phyloP scores from a whole-genome alignment of 2,888 invertebrate species.

The Sinopyrophorus schimmeli region DNA sequence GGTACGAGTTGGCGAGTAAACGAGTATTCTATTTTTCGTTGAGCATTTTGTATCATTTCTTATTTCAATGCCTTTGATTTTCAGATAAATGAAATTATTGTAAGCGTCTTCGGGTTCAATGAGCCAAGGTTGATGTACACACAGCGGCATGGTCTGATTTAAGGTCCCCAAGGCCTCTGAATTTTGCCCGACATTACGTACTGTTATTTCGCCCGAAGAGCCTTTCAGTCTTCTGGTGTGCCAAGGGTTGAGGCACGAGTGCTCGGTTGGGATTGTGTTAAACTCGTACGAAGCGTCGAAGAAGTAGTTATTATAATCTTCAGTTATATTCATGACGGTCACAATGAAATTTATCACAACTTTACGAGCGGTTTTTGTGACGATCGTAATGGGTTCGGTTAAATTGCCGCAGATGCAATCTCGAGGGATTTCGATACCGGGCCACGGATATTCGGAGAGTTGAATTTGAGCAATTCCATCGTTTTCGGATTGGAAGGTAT shows the following conservation, averaged over 20 bases:
- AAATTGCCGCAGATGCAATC: constrained; percentile 76
- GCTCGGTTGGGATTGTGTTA: constrained; percentile 61
- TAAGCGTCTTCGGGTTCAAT: constrained; percentile 74
- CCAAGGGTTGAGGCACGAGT: constrained; percentile 67
- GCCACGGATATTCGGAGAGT: constrained; percentile 72
- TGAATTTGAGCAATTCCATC: constrained; percentile 47
- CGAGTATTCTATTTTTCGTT: constrained; percentile 71
- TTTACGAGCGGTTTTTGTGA: constrained; percentile 69
- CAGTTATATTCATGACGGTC: constrained; percentile 77
- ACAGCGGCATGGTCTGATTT: constrained; percentile 58
- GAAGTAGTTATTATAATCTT: constrained; percentile 78
- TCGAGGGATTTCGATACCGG: constrained; percentile 66
- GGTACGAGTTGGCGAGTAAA: constrained; percentile 72
- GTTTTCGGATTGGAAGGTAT: constrained; percentile 49
- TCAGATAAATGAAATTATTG: constrained; percentile 72
- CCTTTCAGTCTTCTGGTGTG: constrained; percentile 69
- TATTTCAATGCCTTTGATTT: constrained; percentile 62
- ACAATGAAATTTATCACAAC: constrained; percentile 76
- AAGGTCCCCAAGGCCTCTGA: constrained; percentile 55
- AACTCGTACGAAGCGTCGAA: constrained; percentile 77
- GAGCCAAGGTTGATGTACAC: constrained; percentile 76
- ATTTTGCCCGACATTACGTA: constrained; percentile 63
- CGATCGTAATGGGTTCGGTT: constrained; percentile 65
- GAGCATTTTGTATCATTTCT: constrained; percentile 61
- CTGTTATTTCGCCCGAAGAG: constrained; percentile 72